Conservation (phyloP, 1,140 invertebrate genomes). For the Babylonia areolata region DNA sequence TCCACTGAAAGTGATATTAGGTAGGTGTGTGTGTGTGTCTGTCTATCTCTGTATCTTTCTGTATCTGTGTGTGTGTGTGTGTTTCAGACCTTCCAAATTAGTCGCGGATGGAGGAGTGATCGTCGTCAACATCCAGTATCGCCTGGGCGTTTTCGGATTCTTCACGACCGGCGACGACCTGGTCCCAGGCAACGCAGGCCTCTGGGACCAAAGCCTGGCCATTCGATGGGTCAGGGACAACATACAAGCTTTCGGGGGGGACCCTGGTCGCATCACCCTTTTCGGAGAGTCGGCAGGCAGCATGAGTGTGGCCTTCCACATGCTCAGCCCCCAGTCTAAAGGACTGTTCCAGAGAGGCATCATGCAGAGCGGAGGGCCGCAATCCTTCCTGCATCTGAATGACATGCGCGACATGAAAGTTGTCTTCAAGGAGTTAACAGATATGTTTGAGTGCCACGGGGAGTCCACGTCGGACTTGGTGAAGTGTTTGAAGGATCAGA, state of each 20-base stretch:
- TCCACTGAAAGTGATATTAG: no score
- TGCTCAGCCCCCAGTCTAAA: conserved; percentile 20
- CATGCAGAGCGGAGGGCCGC: conserved; percentile 25
- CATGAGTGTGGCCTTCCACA: conserved; percentile 82
- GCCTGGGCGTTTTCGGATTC: conserved; percentile 32
- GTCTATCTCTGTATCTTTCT: no score
- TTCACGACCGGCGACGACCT: conserved; percentile 6
- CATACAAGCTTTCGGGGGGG: conserved; percentile 79
- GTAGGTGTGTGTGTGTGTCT: no score
- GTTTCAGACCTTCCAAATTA: background rate
- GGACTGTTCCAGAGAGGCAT: conserved; percentile 43
- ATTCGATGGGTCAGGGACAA: conserved; percentile 37
- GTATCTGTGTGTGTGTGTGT: no score
- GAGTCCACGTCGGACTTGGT: background rate
- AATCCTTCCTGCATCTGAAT: background rate
- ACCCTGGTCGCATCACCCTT: conserved; percentile 93
- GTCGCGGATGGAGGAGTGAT: background rate
- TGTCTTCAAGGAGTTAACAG: background rate
- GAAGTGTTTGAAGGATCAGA: background rate
- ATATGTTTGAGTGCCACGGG: background rate
- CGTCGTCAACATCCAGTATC: conserved; percentile 21
- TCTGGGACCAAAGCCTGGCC: conserved; percentile 39
- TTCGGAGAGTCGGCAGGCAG: conserved; percentile 97
- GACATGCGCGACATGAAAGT: background rate
- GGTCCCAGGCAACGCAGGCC: conserved; percentile 35